Conservation (phyloP, 2,797 vertebrate species). For the Xenopus petersii region DNA sequence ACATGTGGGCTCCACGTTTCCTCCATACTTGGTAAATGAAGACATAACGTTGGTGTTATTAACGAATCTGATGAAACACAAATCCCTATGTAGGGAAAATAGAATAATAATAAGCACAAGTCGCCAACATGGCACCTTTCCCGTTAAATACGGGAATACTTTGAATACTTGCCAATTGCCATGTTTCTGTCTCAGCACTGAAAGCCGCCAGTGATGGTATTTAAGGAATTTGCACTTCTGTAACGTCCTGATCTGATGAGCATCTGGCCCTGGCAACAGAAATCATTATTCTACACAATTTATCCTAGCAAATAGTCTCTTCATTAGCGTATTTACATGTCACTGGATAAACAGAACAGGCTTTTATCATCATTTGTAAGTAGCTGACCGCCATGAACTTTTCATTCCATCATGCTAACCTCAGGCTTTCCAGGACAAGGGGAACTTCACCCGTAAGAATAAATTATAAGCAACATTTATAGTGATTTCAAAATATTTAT, state of each 20-base stretch:
- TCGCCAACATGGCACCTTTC: too few relatives aligned
- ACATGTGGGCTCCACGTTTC: too few relatives aligned
- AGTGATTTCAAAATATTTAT: too few relatives aligned
- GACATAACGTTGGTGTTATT: too few relatives aligned
- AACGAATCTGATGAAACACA: too few relatives aligned
- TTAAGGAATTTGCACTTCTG: background rate
- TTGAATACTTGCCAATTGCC: background rate
- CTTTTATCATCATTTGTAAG: background rate
- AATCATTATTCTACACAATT: background rate
- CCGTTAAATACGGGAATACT: background rate
- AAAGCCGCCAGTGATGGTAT: background rate
- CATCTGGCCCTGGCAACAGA: background rate
- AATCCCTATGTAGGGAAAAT: too few relatives aligned
- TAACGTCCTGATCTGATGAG: background rate
- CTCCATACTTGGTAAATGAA: too few relatives aligned
- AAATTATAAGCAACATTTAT: too few relatives aligned
- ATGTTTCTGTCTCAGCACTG: background rate
- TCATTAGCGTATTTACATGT: conserved; percentile 8
- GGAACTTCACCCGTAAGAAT: too few relatives aligned
- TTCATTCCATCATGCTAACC: background rate
- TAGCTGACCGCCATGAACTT: background rate
- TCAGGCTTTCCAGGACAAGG: too few relatives aligned
- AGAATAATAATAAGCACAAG: too few relatives aligned
- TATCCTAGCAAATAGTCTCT: background rate
- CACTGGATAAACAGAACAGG: background rate